phyloP scores from a whole-genome alignment of 2,113 vertebrate genomes.

The Dromiciops gliroides region DNA sequence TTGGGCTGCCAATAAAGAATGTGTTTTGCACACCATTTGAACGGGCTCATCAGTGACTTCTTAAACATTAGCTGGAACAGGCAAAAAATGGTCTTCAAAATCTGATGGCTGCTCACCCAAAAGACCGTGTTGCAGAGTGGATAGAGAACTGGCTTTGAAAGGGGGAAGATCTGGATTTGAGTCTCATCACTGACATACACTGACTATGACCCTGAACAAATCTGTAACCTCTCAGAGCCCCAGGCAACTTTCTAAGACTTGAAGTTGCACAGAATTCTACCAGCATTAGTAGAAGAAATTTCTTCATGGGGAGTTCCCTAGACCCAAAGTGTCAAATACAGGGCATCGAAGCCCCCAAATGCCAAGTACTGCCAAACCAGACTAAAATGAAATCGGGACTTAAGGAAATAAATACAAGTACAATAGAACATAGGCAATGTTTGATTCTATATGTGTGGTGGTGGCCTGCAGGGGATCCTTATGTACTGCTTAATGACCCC shows the following conservation, averaged over 20 bases:
- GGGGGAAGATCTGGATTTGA: neutral
- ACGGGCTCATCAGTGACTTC: slow-evolving; percentile 14
- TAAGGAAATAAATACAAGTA: neutral
- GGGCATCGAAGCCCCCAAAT: neutral
- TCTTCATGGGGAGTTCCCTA: neutral
- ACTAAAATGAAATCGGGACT: neutral
- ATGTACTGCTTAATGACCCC: neutral
- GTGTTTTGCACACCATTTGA: neutral
- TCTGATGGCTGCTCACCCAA: neutral
- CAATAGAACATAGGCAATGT: neutral
- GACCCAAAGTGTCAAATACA: neutral
- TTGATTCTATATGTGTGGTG: too few species aligned
- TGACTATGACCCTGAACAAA: rapidly evolving
- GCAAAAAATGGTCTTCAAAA: neutral
- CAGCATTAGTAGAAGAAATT: neutral
- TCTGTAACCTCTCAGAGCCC: neutral
- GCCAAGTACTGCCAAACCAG: neutral
- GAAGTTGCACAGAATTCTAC: neutral
- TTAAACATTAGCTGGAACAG: slow-evolving; percentile 17
- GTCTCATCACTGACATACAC: neutral
- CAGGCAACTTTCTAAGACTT: neutral
- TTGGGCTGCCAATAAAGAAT: slow-evolving; percentile 55
- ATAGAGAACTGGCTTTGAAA: neutral
- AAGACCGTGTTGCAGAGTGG: neutral
- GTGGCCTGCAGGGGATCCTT: neutral